These are phyloP conservation scores for Apostichopus parvimensis DNA, from an alignment of 35 echinoderm and acorn worm genomes.

Conservation along the genomic window DNA sequence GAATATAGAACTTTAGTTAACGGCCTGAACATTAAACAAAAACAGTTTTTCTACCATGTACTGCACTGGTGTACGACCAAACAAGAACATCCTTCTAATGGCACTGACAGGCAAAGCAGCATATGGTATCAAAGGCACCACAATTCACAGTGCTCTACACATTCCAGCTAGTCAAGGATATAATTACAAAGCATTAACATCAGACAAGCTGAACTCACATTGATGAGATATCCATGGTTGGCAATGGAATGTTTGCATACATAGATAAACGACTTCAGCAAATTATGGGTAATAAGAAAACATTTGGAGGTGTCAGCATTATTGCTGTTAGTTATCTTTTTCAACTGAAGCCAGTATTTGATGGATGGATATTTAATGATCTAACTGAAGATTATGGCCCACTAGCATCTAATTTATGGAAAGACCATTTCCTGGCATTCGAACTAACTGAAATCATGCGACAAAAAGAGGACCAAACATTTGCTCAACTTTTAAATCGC, in stretches of 20 bases:
- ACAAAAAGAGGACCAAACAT: conserved; percentile 50
- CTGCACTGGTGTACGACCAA: too few species aligned
- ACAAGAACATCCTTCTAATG: too few species aligned
- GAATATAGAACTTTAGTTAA: conserved; percentile 25
- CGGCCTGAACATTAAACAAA: conserved; percentile 47
- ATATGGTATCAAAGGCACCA: conserved; percentile 22
- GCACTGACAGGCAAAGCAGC: too few species aligned
- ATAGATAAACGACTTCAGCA: conserved; percentile 38
- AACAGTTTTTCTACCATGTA: too few species aligned
- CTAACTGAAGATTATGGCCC: not conserved
- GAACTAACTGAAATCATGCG: not conserved
- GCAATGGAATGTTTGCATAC: conserved; percentile 33
- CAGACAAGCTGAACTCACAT: conserved; percentile 27
- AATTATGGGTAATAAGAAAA: not conserved
- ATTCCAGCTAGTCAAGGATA: conserved; percentile 45
- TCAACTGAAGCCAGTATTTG: conserved; percentile 51
- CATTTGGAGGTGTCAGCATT: conserved; percentile 39
- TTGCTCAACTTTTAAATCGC: conserved; percentile 12
- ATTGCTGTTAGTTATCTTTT: conserved; percentile 61
- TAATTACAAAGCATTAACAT: conserved; percentile 15
- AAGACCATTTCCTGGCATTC: conserved; percentile 34
- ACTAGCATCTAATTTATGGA: not conserved
- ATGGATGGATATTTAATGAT: conserved; percentile 31
- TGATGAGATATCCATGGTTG: conserved; percentile 66
- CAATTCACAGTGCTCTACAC: conserved; percentile 47